These are phyloP conservation scores for Drosophila saltans DNA, from an alignment of 1,140 invertebrate species.

Conservation along the genomic window DNA sequence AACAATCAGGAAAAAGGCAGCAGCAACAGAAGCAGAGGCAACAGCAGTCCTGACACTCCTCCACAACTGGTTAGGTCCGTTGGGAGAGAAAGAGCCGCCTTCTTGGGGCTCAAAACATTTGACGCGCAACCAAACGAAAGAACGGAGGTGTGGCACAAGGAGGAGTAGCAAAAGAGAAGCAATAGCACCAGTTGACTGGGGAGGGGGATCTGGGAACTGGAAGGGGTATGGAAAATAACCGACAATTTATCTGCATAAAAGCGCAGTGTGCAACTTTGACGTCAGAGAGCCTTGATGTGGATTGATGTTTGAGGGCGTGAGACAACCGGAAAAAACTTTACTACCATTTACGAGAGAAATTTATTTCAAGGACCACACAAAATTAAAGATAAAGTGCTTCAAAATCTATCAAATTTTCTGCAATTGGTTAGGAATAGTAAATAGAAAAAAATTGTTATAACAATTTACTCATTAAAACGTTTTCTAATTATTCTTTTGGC, in stretches of 20 bases:
- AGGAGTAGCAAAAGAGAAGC: too few relatives aligned
- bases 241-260: slow-evolving; percentile 82
- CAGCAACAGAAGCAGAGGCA: slow-evolving; percentile 4
- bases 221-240: slow-evolving; percentile 50
- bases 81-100: slow-evolving; percentile 15
- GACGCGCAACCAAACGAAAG: slow-evolving; percentile 65
- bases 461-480: too few relatives aligned
- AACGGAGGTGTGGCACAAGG: slow-evolving; percentile 2
- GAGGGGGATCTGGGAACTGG: not conserved
- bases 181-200: too few relatives aligned
- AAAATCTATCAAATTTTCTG: not conserved
- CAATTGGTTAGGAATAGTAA: too few relatives aligned
- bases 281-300: slow-evolving; percentile 61
- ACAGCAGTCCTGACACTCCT: slow-evolving; percentile 42
- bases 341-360: slow-evolving; percentile 51
- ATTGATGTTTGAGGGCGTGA: slow-evolving; percentile 67
- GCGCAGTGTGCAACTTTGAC: slow-evolving; percentile 80
- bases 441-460: too few relatives aligned
- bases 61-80: slow-evolving; percentile 33
- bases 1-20: slow-evolving; percentile 68
- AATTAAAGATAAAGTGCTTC: slow-evolving; percentile 28
- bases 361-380: slow-evolving; percentile 14
- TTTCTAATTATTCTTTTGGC: too few relatives aligned
- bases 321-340: slow-evolving; percentile 56
- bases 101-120: slow-evolving; percentile 40